phyloP scores from a whole-genome alignment of 2,797 vertebrate species.

The Sparus aurata region DNA sequence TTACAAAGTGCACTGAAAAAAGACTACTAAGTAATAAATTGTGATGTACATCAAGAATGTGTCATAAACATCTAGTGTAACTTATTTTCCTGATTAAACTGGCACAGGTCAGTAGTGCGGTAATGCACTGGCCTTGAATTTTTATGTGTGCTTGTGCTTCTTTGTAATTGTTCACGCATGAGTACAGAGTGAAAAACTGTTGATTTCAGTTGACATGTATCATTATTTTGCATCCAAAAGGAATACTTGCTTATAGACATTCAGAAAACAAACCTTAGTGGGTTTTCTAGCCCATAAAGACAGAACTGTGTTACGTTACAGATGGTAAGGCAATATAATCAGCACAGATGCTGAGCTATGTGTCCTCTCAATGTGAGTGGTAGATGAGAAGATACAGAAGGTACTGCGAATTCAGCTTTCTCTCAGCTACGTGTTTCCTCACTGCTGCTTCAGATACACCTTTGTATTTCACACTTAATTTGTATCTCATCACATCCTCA shows the following conservation, averaged over 20 bases:
- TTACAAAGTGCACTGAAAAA: no score
- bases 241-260: background rate
- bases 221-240: background rate
- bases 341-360: background rate
- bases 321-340: background rate
- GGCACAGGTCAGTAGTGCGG: background rate
- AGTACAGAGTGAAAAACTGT: background rate
- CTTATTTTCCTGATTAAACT: conserved; percentile 15
- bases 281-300: background rate
- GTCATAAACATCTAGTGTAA: conserved; percentile 5
- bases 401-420: background rate
- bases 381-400: background rate
- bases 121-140: background rate
- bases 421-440: background rate
- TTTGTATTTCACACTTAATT: conserved; percentile 25
- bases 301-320: background rate
- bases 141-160: background rate
- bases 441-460: conserved; percentile 21
- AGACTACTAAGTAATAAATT: no score
- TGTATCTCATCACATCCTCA: conserved; percentile 7
- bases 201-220: background rate
- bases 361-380: background rate
- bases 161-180: background rate
- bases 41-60: no score
- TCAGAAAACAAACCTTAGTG: background rate